These are phyloP conservation scores for Acleris holmiana DNA, from an alignment of 2,888 invertebrate species.

Conservation along the genomic window DNA sequence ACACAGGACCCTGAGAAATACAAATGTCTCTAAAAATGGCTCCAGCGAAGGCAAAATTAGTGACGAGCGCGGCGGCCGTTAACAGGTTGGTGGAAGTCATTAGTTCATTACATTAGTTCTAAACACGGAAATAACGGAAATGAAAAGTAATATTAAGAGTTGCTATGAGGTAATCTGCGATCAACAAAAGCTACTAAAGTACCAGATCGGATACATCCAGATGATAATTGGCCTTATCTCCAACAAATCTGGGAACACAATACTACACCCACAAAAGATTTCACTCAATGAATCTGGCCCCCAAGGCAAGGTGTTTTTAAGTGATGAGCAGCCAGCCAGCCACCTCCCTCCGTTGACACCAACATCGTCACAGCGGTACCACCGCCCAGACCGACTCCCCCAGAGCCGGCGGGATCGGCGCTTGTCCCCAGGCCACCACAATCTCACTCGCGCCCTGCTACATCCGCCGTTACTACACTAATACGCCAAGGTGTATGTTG, in stretches of 20 bases:
- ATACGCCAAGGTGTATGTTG: too few species aligned
- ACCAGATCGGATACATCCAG: conserved; percentile 4
- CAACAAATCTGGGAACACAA: too few species aligned
- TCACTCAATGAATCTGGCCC: conserved; percentile 12
- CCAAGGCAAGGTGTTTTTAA: neutral
- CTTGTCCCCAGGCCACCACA: too few species aligned
- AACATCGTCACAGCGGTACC: neutral
- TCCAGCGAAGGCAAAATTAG: neutral
- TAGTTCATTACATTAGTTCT: conserved; percentile 2
- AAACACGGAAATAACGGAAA: too few species aligned
- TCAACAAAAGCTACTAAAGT: conserved; percentile 6
- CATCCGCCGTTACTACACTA: neutral
- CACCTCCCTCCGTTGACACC: neutral
- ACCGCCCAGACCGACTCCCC: too few species aligned
- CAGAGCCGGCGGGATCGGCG: too few species aligned
- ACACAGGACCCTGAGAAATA: too few species aligned
- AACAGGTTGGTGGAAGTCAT: conserved; percentile 11
- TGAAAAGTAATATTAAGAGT: neutral
- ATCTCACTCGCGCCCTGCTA: too few species aligned
- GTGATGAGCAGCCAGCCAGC: neutral
- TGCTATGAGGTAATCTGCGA: neutral
- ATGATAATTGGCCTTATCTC: neutral
- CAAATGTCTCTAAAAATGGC: conserved; percentile 15
- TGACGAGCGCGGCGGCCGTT: conserved; percentile 12
- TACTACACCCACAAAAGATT: too few species aligned